Conservation (phyloP, 2,797 vertebrate genomes). For the Alauda arvensis region DNA sequence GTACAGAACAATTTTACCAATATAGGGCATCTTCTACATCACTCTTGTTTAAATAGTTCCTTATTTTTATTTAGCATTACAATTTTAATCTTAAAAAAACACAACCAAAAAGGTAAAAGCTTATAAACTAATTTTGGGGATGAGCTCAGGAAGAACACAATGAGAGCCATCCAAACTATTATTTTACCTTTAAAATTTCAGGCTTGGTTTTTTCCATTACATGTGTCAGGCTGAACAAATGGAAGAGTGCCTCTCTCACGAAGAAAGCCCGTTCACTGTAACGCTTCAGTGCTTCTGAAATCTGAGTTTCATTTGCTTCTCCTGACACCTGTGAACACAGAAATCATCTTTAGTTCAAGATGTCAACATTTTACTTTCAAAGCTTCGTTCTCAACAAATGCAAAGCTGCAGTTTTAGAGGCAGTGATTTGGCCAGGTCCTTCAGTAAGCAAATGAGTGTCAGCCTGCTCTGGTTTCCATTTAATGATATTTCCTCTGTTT, state of each 20-base stretch:
- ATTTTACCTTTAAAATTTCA: conserved; percentile 92
- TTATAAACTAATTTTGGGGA: not conserved
- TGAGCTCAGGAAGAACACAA: not conserved
- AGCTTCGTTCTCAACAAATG: not conserved
- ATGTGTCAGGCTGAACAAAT: conserved; percentile 95
- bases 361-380: not conserved
- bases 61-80: not conserved
- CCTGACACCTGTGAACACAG: conserved; percentile 85
- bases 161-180: not conserved
- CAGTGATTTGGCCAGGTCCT: not conserved
- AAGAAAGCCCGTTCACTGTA: conserved; percentile 97
- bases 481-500: not conserved
- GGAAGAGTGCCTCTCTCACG: conserved; percentile 94
- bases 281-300: conserved; percentile 91
- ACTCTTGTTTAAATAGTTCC: not conserved
- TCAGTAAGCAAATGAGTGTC: not conserved
- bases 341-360: conserved; percentile 14
- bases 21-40: not conserved
- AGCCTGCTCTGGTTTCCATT: not conserved
- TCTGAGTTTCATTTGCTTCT: conserved; percentile 96
- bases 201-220: conserved; percentile 95
- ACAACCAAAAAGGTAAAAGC: not conserved
- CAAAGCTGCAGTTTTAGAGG: not conserved
- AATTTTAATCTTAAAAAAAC: not conserved
- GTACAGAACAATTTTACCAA: not conserved